phyloP scores from a whole-genome alignment of 2,797 vertebrate species.

The Enteromius radiatus region DNA sequence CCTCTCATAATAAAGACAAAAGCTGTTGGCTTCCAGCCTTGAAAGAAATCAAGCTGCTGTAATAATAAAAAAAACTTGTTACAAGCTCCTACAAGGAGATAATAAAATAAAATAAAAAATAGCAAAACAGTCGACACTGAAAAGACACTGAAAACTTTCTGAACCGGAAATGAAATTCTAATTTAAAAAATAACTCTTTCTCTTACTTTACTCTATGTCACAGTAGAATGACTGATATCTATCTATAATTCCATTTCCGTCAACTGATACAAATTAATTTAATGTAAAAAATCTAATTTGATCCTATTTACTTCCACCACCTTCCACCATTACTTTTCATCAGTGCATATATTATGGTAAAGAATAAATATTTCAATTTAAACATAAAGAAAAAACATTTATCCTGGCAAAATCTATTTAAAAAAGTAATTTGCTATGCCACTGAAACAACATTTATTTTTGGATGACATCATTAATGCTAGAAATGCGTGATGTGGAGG shows the following conservation, averaged over 20 bases:
- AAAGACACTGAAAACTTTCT: constrained; percentile 4
- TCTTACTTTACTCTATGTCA: too few relatives aligned
- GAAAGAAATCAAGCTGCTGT: constrained; percentile 37
- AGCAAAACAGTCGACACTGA: constrained; percentile 32
- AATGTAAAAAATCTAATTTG: too few relatives aligned
- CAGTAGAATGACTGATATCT: background rate
- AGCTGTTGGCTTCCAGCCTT: constrained; percentile 29
- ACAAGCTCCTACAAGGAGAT: constrained; percentile 33
- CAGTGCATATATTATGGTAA: background rate
- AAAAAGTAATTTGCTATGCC: background rate
- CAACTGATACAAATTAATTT: background rate
- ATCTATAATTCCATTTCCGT: background rate
- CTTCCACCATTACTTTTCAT: too few relatives aligned
- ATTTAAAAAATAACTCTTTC: constrained; percentile 31
- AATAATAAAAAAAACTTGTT: constrained; percentile 39
- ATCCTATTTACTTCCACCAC: background rate
- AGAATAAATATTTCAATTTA: background rate
- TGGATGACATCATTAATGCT: background rate
- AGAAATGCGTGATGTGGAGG: background rate
- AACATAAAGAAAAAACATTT: background rate
- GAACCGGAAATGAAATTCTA: constrained; percentile 1
- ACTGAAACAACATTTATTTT: background rate
- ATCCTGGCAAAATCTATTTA: background rate
- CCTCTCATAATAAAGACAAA: constrained; percentile 43
- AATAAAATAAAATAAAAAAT: constrained; percentile 37